Conservation (phyloP, 2,888 invertebrate species). For the Apantesis nais region DNA sequence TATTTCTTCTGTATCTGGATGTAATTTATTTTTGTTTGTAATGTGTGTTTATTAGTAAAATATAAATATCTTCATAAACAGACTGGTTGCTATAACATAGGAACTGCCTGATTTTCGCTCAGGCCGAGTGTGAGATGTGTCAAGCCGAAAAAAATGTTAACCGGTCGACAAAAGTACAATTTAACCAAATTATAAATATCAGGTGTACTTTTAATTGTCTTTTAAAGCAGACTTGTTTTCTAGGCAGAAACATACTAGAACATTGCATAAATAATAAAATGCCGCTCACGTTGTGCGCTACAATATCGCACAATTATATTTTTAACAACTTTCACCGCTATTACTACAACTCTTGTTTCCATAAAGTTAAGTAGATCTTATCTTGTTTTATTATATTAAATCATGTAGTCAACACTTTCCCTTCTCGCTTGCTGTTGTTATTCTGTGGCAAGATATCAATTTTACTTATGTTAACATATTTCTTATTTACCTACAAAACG, state of each 20-base stretch:
- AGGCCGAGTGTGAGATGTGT: not conserved
- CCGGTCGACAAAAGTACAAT: no score
- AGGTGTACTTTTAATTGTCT: not conserved
- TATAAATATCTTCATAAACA: not conserved
- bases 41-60: no score
- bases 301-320: not conserved
- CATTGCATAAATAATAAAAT: not conserved
- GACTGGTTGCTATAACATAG: no score
- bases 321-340: constrained; percentile 4
- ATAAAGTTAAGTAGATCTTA: not conserved
- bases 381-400: not conserved
- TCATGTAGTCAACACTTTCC: constrained; percentile 7
- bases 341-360: not conserved
- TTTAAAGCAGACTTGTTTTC: not conserved
- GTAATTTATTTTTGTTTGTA: no score
- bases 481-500: constrained; percentile 15
- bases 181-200: not conserved
- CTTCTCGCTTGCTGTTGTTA: constrained; percentile 8
- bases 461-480: constrained; percentile 14
- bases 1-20: no score
- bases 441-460: not conserved
- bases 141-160: no score
- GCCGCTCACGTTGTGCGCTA: not conserved
- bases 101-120: not conserved
- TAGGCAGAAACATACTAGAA: not conserved